These are phyloP conservation scores for Cheilosia soror DNA, from an alignment of 2,888 invertebrate species.

Conservation along the genomic window DNA sequence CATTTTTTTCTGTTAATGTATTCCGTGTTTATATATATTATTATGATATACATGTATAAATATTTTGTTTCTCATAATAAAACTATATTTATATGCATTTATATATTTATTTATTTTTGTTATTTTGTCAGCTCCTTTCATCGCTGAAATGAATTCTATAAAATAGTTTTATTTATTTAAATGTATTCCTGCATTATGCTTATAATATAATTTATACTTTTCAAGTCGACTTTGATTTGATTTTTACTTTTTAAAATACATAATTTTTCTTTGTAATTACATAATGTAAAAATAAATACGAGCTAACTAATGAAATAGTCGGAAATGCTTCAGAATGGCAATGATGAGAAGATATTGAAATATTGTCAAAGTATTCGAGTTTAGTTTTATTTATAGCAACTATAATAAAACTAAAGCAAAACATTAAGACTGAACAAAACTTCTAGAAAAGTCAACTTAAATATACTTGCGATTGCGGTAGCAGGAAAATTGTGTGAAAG, in stretches of 20 bases:
- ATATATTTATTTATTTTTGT: slow-evolving; percentile 27
- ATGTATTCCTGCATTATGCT: slow-evolving; percentile 60
- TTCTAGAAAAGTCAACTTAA: too few species aligned
- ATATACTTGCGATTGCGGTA: too few species aligned
- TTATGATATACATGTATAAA: slow-evolving; percentile 18
- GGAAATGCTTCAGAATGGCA: neutral
- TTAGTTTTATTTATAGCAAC: too few species aligned
- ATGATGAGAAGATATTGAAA: too few species aligned
- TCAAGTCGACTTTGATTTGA: slow-evolving; percentile 68
- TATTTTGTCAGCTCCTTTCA: slow-evolving; percentile 23
- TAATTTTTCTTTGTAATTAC: slow-evolving; percentile 18
- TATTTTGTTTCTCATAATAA: slow-evolving; percentile 29
- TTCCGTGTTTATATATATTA: slow-evolving; percentile 29
- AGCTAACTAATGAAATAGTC: slow-evolving; percentile 29
- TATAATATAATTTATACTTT: slow-evolving; percentile 65
- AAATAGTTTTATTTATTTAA: slow-evolving; percentile 46
- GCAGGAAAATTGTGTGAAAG: too few species aligned
- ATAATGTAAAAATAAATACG: slow-evolving; percentile 44
- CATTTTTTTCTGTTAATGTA: slow-evolving; percentile 32
- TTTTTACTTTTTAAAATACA: slow-evolving; percentile 9
- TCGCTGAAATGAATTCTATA: slow-evolving; percentile 48
- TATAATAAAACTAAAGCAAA: too few species aligned
- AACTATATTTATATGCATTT: slow-evolving; percentile 29
- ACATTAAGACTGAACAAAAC: too few species aligned
- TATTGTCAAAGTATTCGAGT: too few species aligned